Evolutionary conservation across 1,140 invertebrate species (phyloP).

Genomic region (Archivesica marissinica): DNA sequence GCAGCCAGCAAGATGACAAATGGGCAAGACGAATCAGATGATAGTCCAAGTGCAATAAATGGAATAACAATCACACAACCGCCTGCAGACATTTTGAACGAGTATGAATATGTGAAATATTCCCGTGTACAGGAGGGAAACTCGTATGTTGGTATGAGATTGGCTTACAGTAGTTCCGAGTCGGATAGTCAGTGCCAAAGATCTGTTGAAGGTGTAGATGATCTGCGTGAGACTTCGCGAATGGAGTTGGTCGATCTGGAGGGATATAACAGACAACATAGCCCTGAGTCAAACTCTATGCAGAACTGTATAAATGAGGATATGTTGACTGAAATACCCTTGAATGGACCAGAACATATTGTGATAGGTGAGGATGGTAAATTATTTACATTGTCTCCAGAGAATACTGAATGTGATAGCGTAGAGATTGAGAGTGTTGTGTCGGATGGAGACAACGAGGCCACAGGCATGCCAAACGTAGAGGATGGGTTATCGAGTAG

Average conservation of each 20-base stretch:
- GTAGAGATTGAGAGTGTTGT: constrained; percentile 92
- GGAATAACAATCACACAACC: background rate
- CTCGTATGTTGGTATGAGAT: constrained; percentile 91
- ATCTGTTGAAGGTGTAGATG: constrained; percentile 59
- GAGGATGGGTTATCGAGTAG: constrained; percentile 95
- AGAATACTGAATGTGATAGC: constrained; percentile 97
- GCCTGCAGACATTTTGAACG: constrained; percentile 78
- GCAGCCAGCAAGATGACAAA: constrained; percentile 35
- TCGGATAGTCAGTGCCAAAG: constrained; percentile 46
- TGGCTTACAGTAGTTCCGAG: constrained; percentile 86
- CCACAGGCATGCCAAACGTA: constrained; percentile 94
- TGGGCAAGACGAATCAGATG: background rate
- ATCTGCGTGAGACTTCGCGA: constrained; percentile 70
- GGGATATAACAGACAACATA: constrained; percentile 12
- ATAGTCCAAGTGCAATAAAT: background rate
- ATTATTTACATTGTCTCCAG: constrained; percentile 95
- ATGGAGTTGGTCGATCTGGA: constrained; percentile 73
- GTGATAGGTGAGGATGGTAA: constrained; percentile 71
- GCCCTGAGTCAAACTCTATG: constrained; percentile 32
- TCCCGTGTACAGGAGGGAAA: constrained; percentile 89
- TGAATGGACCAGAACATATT: constrained; percentile 75
- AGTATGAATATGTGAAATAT: constrained; percentile 90
- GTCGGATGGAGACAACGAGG: constrained; percentile 84
- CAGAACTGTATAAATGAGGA: constrained; percentile 77
- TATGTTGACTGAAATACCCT: constrained; percentile 80